A percentile compares a stretch with the other conserved stretches of the same genome.
Evolutionary conservation across 2,888 invertebrate species (phyloP).

Genomic region (Trilocha varians): DNA sequence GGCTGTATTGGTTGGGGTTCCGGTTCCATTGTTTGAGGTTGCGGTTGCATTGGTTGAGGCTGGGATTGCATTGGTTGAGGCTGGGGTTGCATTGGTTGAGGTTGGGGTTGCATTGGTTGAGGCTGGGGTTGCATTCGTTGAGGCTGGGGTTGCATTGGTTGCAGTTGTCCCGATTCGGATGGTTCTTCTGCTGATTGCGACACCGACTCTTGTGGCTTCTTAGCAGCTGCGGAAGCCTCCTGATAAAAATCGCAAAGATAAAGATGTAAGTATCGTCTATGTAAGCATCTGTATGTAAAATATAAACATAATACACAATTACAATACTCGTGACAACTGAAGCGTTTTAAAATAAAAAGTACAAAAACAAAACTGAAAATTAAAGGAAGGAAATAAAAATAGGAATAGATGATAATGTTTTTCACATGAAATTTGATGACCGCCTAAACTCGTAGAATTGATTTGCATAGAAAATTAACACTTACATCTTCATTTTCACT

Average conservation of each 20-base stretch:
- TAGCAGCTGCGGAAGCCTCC: background rate
- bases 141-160: background rate
- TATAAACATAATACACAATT: too few species aligned
- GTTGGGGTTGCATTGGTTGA: background rate
- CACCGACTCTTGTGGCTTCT: background rate
- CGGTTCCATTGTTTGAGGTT: background rate
- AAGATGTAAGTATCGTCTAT: too few species aligned
- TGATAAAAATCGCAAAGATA: background rate
- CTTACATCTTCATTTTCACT: slow-evolving; percentile 67
- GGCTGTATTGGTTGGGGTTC: background rate
- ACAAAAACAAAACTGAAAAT: too few species aligned
- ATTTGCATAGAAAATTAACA: background rate
- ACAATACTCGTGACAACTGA: too few species aligned
- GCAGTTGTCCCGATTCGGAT: too few species aligned
- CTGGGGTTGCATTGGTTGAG: background rate
- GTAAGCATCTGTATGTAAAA: too few species aligned
- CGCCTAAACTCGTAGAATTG: too few species aligned
- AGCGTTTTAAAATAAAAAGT: too few species aligned
- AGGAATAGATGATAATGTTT: too few species aligned
- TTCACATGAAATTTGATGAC: too few species aligned
- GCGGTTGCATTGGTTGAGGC: background rate
- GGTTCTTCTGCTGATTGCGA: too few species aligned
- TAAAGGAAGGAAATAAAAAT: too few species aligned
- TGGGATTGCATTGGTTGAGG: background rate
- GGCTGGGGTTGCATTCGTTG: background rate